A percentile compares a stretch with the other conserved stretches of the same genome.
phyloP scores from a whole-genome alignment of 2,888 invertebrate species.

The Criorhina ranunculi region DNA sequence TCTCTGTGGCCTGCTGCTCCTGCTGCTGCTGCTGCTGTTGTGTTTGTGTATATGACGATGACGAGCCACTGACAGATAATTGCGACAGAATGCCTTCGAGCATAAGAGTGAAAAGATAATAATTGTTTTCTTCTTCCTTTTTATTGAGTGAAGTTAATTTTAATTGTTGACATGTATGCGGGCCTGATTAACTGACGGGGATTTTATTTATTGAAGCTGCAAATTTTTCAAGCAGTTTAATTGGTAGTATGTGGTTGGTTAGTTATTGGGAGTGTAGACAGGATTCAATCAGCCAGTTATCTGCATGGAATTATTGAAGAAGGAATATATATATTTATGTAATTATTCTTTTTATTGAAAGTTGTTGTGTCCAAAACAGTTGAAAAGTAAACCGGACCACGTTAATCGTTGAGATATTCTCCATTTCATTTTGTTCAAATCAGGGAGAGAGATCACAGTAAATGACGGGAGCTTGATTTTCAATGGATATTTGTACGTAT shows the following conservation, averaged over 20 bases:
- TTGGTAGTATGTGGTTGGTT: constrained; percentile 42
- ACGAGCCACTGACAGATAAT: constrained; percentile 71
- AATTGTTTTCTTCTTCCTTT: constrained; percentile 69
- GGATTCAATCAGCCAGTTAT: constrained; percentile 56
- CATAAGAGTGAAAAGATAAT: constrained; percentile 54
- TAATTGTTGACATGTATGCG: constrained; percentile 76
- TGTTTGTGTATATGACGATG: too few species aligned
- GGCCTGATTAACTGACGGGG: constrained; percentile 69
- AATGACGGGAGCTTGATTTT: too few species aligned
- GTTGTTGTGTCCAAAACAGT: neutral
- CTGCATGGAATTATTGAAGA: neutral
- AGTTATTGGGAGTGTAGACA: constrained; percentile 32
- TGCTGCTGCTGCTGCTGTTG: neutral
- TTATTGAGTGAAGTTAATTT: constrained; percentile 69
- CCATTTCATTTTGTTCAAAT: too few species aligned
- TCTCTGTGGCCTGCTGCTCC: neutral
- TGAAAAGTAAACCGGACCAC: too few species aligned
- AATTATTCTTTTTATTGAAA: neutral
- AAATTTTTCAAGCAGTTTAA: constrained; percentile 44
- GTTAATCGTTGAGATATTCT: too few species aligned
- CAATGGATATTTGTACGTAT: too few species aligned
- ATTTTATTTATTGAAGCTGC: constrained; percentile 60
- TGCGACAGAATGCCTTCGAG: constrained; percentile 52
- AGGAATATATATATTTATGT: neutral
- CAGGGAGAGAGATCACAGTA: too few species aligned